phyloP scores from a whole-genome alignment of 2,888 invertebrate species.

The Macrophya annulata region DNA sequence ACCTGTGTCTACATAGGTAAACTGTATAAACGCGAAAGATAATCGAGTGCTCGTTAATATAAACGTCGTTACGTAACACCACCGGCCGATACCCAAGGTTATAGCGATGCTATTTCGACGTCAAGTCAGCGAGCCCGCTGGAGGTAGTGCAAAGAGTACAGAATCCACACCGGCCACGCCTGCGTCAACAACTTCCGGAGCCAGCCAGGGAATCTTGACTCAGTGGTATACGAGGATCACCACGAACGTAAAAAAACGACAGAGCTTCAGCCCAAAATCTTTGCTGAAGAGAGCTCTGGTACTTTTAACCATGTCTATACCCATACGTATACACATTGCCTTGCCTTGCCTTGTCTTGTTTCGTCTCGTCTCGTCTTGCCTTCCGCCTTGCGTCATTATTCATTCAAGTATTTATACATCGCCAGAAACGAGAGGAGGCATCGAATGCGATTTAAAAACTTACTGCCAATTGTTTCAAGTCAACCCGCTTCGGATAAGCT shows the following conservation, averaged over 20 bases:
- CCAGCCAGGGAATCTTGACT: conserved; percentile 68
- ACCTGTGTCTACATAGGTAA: not conserved
- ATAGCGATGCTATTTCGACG: conserved; percentile 73
- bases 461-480: too few relatives aligned
- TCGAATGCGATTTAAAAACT: too few relatives aligned
- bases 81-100: conserved; percentile 38
- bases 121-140: conserved; percentile 72
- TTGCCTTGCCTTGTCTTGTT: too few relatives aligned
- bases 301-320: conserved; percentile 56
- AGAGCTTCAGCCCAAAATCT: conserved; percentile 71
- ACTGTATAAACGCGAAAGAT: conserved; percentile 4
- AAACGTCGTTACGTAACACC: conserved; percentile 13
- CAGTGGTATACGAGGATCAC: conserved; percentile 76
- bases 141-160: conserved; percentile 44
- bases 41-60: conserved; percentile 21
- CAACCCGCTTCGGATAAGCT: too few relatives aligned
- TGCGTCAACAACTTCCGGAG: conserved; percentile 67
- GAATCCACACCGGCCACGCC: conserved; percentile 33
- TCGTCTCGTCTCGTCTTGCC: too few relatives aligned
- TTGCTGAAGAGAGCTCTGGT: conserved; percentile 74
- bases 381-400: not conserved
- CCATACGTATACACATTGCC: not conserved
- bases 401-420: too few relatives aligned
- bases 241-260: conserved; percentile 76
- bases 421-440: too few relatives aligned